Evolutionary conservation across 2,113 vertebrate genomes (phyloP).

Genomic region (Coregonus clupeaformis): DNA sequence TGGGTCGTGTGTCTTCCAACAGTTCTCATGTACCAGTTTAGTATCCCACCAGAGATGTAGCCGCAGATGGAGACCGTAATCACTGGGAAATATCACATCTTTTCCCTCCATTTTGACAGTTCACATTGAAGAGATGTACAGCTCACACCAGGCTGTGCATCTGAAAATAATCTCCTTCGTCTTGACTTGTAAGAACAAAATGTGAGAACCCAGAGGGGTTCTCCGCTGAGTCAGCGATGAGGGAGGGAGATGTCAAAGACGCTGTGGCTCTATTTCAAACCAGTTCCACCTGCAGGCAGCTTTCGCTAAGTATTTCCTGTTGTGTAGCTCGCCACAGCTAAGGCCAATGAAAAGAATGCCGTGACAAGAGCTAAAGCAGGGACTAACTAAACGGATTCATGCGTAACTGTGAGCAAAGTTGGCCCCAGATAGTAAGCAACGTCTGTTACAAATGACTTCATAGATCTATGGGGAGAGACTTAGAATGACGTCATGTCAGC

Average conservation of each 20-base stretch:
- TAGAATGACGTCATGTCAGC: constrained; percentile 31
- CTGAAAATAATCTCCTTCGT: background rate
- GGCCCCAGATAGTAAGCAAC: constrained; percentile 30
- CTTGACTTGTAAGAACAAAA: constrained; percentile 14
- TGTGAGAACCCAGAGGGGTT: constrained; percentile 22
- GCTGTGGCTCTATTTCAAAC: constrained; percentile 44
- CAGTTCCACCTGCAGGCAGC: constrained; percentile 43
- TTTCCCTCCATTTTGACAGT: constrained; percentile 38
- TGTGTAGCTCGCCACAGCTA: constrained; percentile 42
- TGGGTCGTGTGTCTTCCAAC: too few relatives aligned
- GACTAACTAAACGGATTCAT: constrained; percentile 61
- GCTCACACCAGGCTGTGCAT: background rate
- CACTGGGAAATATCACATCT: constrained; percentile 29
- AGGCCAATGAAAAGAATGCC: constrained; percentile 59
- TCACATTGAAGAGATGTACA: constrained; percentile 2
- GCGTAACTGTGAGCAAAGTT: constrained; percentile 53
- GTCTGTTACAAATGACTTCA: constrained; percentile 22
- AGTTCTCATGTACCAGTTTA: constrained; percentile 26
- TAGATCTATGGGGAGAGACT: constrained; percentile 15
- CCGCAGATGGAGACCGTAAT: constrained; percentile 25
- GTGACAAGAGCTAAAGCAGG: constrained; percentile 50
- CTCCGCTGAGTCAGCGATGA: constrained; percentile 34
- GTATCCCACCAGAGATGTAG: constrained; percentile 24
- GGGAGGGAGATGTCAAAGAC: constrained; percentile 18
- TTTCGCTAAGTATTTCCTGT: constrained; percentile 33